Conservation (phyloP, 2,888 invertebrate species). For the Chaetogeoica ovagalla region DNA sequence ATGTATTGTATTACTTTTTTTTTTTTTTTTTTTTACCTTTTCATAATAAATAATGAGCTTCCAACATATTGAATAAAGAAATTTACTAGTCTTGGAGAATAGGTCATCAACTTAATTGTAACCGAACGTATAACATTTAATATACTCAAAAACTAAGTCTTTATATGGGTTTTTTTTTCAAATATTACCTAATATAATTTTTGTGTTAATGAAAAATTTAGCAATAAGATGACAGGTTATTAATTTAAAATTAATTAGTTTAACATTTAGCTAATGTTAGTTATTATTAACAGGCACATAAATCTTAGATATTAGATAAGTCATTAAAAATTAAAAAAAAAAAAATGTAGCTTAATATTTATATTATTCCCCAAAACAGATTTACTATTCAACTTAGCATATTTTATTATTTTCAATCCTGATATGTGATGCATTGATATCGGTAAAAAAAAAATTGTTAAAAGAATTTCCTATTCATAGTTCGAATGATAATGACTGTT, state of each 20-base stretch:
- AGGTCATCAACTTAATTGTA: constrained; percentile 49
- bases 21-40: constrained; percentile 38
- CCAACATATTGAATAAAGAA: constrained; percentile 40
- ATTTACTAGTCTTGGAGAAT: constrained; percentile 42
- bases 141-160: constrained; percentile 34
- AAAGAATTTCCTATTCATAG: neutral
- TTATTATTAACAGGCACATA: constrained; percentile 35
- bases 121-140: constrained; percentile 46
- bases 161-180: constrained; percentile 12
- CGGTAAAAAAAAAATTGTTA: neutral
- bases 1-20: constrained; percentile 40
- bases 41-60: constrained; percentile 49
- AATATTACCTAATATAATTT: constrained; percentile 12
- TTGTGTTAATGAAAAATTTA: constrained; percentile 38
- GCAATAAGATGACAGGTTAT: constrained; percentile 51
- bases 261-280: constrained; percentile 47
- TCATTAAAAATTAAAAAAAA: neutral
- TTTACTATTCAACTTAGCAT: constrained; percentile 1
- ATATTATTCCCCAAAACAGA: constrained; percentile 5
- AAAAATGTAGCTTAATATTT: neutral
- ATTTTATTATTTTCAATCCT: constrained; percentile 6
- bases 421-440: neutral
- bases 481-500: neutral
- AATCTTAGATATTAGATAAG: constrained; percentile 6
- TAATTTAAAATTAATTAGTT: constrained; percentile 30